These are phyloP conservation scores for Masnerella sp. DNA, from an alignment of 2,888 invertebrate species.

Conservation along the genomic window DNA sequence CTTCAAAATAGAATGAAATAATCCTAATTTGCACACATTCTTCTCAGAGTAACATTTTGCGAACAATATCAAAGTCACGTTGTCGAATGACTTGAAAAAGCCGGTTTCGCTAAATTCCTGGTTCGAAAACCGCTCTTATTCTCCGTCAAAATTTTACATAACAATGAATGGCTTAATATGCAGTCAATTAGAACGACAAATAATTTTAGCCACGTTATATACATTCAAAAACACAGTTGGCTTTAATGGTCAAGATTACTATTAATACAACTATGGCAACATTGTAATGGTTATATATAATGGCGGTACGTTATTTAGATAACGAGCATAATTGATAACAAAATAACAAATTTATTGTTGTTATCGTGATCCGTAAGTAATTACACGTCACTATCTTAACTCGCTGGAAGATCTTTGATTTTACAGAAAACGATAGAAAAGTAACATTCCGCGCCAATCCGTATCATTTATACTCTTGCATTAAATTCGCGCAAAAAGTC, in stretches of 20 bases:
- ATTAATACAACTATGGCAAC: conserved; percentile 47
- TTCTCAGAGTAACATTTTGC: too few relatives aligned
- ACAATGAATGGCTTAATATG: not conserved
- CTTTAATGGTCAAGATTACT: conserved; percentile 40
- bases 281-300: conserved; percentile 38
- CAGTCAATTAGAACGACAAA: conserved; percentile 17
- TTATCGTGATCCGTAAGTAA: conserved; percentile 25
- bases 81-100: too few relatives aligned
- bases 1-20: too few relatives aligned
- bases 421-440: conserved; percentile 28
- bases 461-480: conserved; percentile 1
- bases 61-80: too few relatives aligned
- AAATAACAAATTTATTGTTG: conserved; percentile 26
- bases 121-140: not conserved
- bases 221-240: conserved; percentile 3
- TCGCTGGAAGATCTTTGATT: conserved; percentile 27
- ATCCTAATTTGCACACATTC: too few relatives aligned
- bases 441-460: not conserved
- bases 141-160: not conserved
- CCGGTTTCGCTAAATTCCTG: too few relatives aligned
- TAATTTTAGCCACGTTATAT: conserved; percentile 13
- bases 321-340: conserved; percentile 37
- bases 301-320: conserved; percentile 35
- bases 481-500: too few relatives aligned
- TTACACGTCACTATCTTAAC: conserved; percentile 48